These are phyloP conservation scores for Oreochromis tanganicae DNA, from an alignment of 2,113 vertebrate species.

Conservation along the genomic window DNA sequence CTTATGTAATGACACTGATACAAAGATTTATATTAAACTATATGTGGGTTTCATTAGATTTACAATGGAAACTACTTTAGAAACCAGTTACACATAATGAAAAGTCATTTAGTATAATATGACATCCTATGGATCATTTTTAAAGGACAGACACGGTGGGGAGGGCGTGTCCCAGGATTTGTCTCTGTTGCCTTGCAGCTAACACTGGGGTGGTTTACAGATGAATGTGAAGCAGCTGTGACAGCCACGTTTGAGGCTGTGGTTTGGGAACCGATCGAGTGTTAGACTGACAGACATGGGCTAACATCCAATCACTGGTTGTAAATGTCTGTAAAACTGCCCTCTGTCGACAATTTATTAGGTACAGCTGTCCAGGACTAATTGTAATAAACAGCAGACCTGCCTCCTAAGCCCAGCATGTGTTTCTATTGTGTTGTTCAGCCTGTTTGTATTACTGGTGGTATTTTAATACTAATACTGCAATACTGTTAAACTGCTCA, in stretches of 20 bases:
- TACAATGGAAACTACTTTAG: background rate
- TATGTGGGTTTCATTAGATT: background rate
- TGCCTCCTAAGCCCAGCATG: background rate
- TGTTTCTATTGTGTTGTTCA: background rate
- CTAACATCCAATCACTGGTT: background rate
- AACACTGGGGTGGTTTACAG: background rate
- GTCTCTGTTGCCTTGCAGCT: background rate
- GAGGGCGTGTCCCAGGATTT: background rate
- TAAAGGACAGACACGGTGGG: background rate
- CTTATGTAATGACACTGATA: background rate
- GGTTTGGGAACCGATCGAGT: background rate
- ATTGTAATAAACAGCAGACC: background rate
- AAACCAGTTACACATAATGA: background rate
- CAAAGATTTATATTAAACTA: background rate
- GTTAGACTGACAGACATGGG: background rate
- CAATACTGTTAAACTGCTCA: background rate
- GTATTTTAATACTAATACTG: background rate
- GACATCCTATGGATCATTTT: background rate
- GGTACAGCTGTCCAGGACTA: background rate
- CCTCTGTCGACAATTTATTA: background rate
- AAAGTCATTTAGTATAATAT: background rate
- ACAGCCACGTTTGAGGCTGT: background rate
- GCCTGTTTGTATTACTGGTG: background rate
- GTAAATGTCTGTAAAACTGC: background rate
- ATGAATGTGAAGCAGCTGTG: background rate